Percentiles rank a stretch among this genome's conserved stretches.
These are phyloP conservation scores for Passer domesticus DNA, from an alignment of 2,113 vertebrate genomes.

Conservation along the genomic window DNA sequence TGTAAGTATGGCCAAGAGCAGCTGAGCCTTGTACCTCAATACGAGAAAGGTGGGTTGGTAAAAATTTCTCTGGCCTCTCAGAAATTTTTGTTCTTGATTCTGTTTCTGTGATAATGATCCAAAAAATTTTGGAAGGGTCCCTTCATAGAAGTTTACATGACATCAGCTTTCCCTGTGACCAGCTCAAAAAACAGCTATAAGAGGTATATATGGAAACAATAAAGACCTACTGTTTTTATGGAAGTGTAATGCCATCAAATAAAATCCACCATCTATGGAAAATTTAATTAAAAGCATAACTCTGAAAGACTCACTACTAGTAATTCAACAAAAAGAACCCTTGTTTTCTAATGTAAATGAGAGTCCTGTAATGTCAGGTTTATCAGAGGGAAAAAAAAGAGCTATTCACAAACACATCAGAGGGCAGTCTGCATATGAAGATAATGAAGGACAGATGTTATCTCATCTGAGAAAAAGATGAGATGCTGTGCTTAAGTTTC, in stretches of 20 bases:
- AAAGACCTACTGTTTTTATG: slow-evolving; percentile 6
- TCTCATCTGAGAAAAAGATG: not conserved
- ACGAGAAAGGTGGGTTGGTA: not conserved
- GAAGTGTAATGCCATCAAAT: slow-evolving; percentile 33
- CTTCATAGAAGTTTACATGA: not conserved
- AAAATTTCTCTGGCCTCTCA: not conserved
- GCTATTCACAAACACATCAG: not conserved
- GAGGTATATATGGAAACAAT: slow-evolving; percentile 31
- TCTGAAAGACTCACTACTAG: not conserved
- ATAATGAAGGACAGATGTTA: slow-evolving; percentile 46
- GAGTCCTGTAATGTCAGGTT: slow-evolving; percentile 1
- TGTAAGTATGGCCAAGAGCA: not conserved
- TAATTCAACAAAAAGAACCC: slow-evolving; percentile 13
- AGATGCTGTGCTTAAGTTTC: not conserved
- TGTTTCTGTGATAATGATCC: not conserved
- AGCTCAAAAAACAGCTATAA: not conserved
- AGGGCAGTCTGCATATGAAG: not conserved
- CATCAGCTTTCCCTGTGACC: slow-evolving; percentile 28
- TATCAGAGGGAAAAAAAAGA: not conserved
- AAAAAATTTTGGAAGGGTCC: not conserved
- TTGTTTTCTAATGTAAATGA: slow-evolving; percentile 22
- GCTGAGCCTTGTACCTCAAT: not conserved
- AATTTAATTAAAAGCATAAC: slow-evolving; percentile 54
- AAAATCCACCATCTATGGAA: slow-evolving; percentile 27
- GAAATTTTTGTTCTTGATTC: not conserved